These are phyloP conservation scores for Ophioninae sp. DNA, from an alignment of 2,888 invertebrate species.

Conservation along the genomic window DNA sequence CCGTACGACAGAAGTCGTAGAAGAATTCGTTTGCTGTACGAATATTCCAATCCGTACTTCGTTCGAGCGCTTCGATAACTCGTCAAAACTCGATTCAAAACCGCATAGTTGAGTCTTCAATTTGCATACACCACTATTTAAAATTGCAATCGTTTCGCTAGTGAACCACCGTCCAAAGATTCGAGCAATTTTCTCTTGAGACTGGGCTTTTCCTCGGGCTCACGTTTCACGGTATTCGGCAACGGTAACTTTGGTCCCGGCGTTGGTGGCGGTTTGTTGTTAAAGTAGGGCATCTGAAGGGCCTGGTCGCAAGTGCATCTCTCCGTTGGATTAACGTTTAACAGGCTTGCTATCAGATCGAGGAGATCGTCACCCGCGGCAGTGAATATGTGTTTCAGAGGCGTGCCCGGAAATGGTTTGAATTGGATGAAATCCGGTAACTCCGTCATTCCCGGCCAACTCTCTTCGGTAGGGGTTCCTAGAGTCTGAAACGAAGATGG, in stretches of 20 bases:
- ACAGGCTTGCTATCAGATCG: slow-evolving; percentile 88
- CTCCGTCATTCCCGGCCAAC: slow-evolving; percentile 92
- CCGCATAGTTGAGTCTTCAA: not conserved
- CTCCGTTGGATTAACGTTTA: slow-evolving; percentile 91
- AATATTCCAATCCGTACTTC: not conserved
- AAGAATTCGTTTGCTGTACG: not conserved
- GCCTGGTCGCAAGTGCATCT: slow-evolving; percentile 92
- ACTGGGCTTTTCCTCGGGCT: slow-evolving; percentile 86
- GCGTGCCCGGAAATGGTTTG: slow-evolving; percentile 91
- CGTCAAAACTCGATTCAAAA: not conserved
- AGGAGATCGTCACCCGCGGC: slow-evolving; percentile 96
- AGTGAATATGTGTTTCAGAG: slow-evolving; percentile 95
- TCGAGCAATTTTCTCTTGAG: slow-evolving; percentile 90
- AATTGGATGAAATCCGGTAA: slow-evolving; percentile 97
- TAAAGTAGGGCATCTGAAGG: slow-evolving; percentile 94
- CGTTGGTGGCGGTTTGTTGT: slow-evolving; percentile 94
- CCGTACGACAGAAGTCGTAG: not conserved
- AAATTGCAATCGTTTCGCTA: slow-evolving; percentile 87
- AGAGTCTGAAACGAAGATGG: slow-evolving; percentile 80
- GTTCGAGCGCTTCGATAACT: not conserved
- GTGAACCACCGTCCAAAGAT: slow-evolving; percentile 86
- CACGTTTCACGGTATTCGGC: slow-evolving; percentile 85
- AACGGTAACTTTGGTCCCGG: slow-evolving; percentile 91
- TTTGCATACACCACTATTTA: slow-evolving; percentile 73
- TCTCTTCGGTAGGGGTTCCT: slow-evolving; percentile 95